These are phyloP conservation scores for Melanotaenia boesemani DNA, from an alignment of 2,797 vertebrate species.

Conservation along the genomic window DNA sequence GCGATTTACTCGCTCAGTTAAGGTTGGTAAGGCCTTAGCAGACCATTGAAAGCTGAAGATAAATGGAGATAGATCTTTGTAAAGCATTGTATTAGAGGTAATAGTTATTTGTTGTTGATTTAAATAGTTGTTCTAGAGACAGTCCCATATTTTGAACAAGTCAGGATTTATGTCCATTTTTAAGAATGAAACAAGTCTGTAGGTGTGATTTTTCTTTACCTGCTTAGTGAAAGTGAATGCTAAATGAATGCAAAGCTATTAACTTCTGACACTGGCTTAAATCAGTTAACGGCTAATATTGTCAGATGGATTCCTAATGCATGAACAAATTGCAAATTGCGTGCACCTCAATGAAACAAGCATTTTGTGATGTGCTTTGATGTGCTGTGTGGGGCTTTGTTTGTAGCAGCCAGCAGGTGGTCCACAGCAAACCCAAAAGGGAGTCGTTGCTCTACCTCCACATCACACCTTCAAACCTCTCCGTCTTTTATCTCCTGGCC, in stretches of 20 bases:
- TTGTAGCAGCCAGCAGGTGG: slow-evolving; percentile 63
- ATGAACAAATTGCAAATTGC: slow-evolving; percentile 52
- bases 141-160: slow-evolving; percentile 8
- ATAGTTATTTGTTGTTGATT: slow-evolving; percentile 24
- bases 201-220: not conserved
- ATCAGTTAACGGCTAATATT: slow-evolving; percentile 32
- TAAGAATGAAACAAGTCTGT: not conserved
- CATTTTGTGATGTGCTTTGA: slow-evolving; percentile 49
- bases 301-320: slow-evolving; percentile 25
- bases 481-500: slow-evolving; percentile 52
- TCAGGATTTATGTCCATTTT: not conserved
- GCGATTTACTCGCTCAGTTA: slow-evolving; percentile 76
- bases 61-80: slow-evolving; percentile 57
- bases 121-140: slow-evolving; percentile 3
- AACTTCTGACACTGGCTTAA: slow-evolving; percentile 38
- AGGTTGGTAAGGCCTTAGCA: slow-evolving; percentile 66
- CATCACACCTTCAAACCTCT: slow-evolving; percentile 44
- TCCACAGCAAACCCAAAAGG: slow-evolving; percentile 58
- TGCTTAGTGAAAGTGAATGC: not conserved
- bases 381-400: slow-evolving; percentile 48
- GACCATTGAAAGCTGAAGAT: slow-evolving; percentile 62
- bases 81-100: slow-evolving; percentile 29
- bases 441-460: slow-evolving; percentile 32
- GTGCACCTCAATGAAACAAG: slow-evolving; percentile 40
- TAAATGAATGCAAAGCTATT: slow-evolving; percentile 29